phyloP scores from a whole-genome alignment of 2,888 invertebrate genomes.

The Chironomus riparius region DNA sequence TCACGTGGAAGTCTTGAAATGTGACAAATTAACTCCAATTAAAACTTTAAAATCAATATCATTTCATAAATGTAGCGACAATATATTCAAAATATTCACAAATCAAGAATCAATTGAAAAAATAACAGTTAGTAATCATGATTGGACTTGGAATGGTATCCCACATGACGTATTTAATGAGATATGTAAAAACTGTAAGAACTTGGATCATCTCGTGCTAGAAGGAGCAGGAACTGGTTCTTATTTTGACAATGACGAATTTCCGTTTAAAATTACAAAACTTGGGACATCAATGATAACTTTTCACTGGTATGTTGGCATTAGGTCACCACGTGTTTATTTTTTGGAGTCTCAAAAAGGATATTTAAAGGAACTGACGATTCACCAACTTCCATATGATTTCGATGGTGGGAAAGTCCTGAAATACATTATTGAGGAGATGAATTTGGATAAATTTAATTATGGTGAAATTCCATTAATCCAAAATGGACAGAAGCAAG shows the following conservation, averaged over 20 bases:
- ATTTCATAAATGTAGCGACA: no score
- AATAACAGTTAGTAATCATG: neutral
- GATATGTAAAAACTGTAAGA: neutral
- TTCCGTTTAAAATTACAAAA: neutral
- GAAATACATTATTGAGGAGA: no score
- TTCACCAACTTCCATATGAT: neutral
- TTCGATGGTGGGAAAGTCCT: neutral
- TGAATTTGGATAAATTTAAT: no score
- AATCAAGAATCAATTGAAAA: no score
- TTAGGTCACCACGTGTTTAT: neutral
- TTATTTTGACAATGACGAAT: neutral
- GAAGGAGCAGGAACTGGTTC: neutral
- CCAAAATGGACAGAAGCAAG: no score
- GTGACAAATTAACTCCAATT: no score
- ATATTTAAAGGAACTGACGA: neutral
- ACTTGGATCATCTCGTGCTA: neutral
- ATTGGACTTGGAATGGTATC: neutral
- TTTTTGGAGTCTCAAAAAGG: neutral
- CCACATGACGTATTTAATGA: neutral
- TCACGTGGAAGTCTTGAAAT: no score
- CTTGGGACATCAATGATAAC: neutral
- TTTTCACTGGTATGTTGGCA: neutral
- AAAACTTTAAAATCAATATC: no score
- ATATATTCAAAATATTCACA: no score
- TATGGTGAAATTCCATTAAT: no score